phyloP scores from a whole-genome alignment of 2,888 invertebrate species.

The Scaptomyza tumidula region DNA sequence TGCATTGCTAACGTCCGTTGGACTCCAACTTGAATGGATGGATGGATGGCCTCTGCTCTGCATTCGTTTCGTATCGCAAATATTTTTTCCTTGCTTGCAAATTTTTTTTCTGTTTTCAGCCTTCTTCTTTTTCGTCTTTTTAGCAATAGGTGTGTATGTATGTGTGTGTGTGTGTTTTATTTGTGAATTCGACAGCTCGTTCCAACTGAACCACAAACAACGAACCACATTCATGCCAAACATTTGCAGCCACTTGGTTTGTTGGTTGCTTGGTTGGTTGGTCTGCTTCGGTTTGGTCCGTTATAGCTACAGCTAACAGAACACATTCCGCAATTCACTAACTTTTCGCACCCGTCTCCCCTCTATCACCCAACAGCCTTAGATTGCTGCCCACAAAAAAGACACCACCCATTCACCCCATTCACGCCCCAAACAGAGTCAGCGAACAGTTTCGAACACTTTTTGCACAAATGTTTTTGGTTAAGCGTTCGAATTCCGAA shows the following conservation, averaged over 20 bases:
- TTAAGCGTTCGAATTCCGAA: slow-evolving; percentile 72
- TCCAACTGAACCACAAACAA: slow-evolving; percentile 52
- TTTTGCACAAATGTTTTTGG: slow-evolving; percentile 75
- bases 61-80: slow-evolving; percentile 52
- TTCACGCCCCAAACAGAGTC: slow-evolving; percentile 28
- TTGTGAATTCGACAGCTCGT: slow-evolving; percentile 67
- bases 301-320: slow-evolving; percentile 4
- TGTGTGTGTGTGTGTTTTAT: slow-evolving; percentile 37
- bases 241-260: slow-evolving; percentile 47
- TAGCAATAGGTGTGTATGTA: not conserved
- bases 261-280: slow-evolving; percentile 9
- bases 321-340: slow-evolving; percentile 40
- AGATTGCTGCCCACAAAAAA: not conserved
- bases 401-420: not conserved
- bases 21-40: slow-evolving; percentile 48
- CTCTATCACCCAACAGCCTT: not conserved
- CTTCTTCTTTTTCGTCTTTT: slow-evolving; percentile 2
- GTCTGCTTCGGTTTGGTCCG: slow-evolving; percentile 30
- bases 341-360: slow-evolving; percentile 18
- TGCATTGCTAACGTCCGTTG: slow-evolving; percentile 39
- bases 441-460: slow-evolving; percentile 64
- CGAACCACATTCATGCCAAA: slow-evolving; percentile 49
- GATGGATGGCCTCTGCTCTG: slow-evolving; percentile 58
- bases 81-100: slow-evolving; percentile 44
- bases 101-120: slow-evolving; percentile 18